phyloP scores from a whole-genome alignment of 1,140 invertebrate genomes.

The Archivesica marissinica region DNA sequence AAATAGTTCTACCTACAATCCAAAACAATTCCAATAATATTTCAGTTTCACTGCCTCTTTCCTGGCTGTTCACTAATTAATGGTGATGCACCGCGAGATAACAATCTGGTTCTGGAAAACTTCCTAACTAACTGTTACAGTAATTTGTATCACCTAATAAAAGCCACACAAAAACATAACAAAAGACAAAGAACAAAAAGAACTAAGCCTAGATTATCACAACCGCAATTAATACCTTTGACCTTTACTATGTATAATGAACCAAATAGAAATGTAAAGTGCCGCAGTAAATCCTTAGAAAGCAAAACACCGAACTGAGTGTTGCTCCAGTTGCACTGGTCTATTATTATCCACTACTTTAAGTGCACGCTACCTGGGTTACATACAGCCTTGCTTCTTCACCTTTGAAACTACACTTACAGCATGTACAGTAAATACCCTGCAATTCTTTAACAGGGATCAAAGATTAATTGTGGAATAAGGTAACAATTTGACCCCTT shows the following conservation, averaged over 20 bases:
- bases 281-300: neutral
- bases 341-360: too few species aligned
- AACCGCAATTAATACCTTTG: neutral
- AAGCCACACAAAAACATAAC: neutral
- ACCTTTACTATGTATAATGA: neutral
- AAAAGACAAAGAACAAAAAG: neutral
- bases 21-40: neutral
- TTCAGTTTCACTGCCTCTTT: neutral
- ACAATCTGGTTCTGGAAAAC: too few species aligned
- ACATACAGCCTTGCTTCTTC: too few species aligned
- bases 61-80: neutral
- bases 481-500: too few species aligned
- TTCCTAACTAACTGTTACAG: too few species aligned
- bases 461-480: too few species aligned
- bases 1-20: conserved; percentile 7
- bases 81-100: conserved; percentile 9
- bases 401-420: too few species aligned
- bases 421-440: too few species aligned
- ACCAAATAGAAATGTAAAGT: neutral
- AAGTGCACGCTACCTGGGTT: too few species aligned
- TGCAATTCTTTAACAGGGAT: too few species aligned
- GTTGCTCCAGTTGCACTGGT: too few species aligned
- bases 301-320: neutral
- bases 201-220: neutral
- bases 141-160: neutral